Conservation (phyloP, 1,140 invertebrate genomes). For the Chymomyza costata region DNA sequence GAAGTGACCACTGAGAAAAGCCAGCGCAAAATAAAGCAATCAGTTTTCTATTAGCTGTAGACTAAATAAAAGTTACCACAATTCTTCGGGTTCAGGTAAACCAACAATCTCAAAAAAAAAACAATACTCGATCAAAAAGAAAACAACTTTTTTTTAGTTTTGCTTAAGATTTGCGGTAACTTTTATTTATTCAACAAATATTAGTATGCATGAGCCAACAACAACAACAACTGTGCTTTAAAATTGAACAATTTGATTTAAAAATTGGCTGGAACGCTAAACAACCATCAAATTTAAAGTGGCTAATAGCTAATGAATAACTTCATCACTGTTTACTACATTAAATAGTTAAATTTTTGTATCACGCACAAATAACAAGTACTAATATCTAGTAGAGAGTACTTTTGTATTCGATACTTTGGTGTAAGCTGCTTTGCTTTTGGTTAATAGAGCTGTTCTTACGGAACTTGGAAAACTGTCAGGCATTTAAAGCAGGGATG, state of each 20-base stretch:
- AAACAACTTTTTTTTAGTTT: constrained; percentile 61
- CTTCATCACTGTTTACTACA: constrained; percentile 7
- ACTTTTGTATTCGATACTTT: not conserved
- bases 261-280: constrained; percentile 1
- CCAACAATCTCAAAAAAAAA: constrained; percentile 22
- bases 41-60: not conserved
- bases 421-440: constrained; percentile 4
- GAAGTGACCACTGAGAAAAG: constrained; percentile 87
- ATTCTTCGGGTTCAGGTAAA: constrained; percentile 39
- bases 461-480: constrained; percentile 20
- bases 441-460: constrained; percentile 28
- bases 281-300: not conserved
- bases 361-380: no score
- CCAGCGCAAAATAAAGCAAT: no score
- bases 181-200: constrained; percentile 73
- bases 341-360: constrained; percentile 10
- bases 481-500: constrained; percentile 42
- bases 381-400: no score
- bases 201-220: constrained; percentile 48
- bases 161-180: constrained; percentile 74
- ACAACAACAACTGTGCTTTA: constrained; percentile 57
- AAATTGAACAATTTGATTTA: constrained; percentile 59
- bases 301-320: not conserved
- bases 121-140: constrained; percentile 34
- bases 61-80: constrained; percentile 56